Percentiles rank a stretch among this genome's conserved stretches.
These are phyloP conservation scores for Prostheceraeus crozeri DNA, from an alignment of 2,888 invertebrate species.

Conservation along the genomic window DNA sequence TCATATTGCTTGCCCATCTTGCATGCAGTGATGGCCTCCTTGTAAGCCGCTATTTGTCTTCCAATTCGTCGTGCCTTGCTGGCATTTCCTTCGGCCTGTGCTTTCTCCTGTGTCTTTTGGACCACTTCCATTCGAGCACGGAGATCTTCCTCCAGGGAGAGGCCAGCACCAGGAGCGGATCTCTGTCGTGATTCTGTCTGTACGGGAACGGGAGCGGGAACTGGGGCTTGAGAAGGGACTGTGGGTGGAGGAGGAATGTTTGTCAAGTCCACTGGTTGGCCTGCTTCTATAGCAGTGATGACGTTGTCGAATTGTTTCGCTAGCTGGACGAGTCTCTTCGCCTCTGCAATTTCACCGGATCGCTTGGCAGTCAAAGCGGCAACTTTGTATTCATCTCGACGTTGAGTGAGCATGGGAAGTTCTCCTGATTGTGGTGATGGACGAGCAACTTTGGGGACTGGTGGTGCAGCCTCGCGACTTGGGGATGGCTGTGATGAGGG, in stretches of 20 bases:
- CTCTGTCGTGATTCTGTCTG: neutral
- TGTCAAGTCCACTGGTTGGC: slow-evolving; percentile 68
- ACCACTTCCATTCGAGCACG: slow-evolving; percentile 68
- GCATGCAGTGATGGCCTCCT: slow-evolving; percentile 37
- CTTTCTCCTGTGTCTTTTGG: slow-evolving; percentile 64
- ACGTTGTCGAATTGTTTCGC: slow-evolving; percentile 74
- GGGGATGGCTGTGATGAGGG: neutral
- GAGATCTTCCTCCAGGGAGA: slow-evolving; percentile 21
- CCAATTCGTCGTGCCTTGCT: slow-evolving; percentile 67
- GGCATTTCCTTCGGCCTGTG: slow-evolving; percentile 68
- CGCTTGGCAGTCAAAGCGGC: slow-evolving; percentile 33
- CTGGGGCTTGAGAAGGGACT: neutral
- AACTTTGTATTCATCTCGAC: slow-evolving; percentile 31
- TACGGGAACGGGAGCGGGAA: neutral
- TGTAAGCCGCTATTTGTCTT: slow-evolving; percentile 21
- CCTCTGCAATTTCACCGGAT: slow-evolving; percentile 23
- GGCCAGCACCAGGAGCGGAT: neutral
- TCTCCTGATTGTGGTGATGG: neutral
- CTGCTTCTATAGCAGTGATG: slow-evolving; percentile 69
- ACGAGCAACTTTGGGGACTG: too few relatives aligned
- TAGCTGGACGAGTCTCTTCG: slow-evolving; percentile 27
- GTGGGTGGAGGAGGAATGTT: slow-evolving; percentile 76
- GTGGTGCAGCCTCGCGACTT: neutral
- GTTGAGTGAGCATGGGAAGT: slow-evolving; percentile 4
- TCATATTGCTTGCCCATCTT: slow-evolving; percentile 31